Base-by-base conservation (phyloP, 2,113 vertebrate genomes). In the Dascyllus trimaculatus region DNA sequence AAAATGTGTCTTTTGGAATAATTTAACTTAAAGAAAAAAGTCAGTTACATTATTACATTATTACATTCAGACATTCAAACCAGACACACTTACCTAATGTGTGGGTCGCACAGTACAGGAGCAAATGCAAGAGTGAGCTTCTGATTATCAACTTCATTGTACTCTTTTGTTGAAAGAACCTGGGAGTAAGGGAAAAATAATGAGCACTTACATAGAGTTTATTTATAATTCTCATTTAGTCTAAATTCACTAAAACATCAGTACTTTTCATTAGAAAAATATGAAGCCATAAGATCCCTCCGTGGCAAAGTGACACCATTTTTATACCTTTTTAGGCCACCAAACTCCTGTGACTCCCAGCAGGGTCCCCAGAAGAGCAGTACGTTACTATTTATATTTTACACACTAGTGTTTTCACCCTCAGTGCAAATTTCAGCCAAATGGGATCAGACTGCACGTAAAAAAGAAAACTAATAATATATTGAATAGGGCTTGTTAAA, bases 81-180 rank as follows among this genome's bases (percentile, higher is more conserved):
- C 15, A 45, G 40, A 45, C 14, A 14, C 4, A 0, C 66, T 85
- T 84, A 92, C 92, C 88, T 52, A 45, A 70, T 52, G 79, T 54
- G 65, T 75, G 85, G 22, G 57, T 52, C 35, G 54, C 38, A 63
- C 45, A 88, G 78, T 2, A 57, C 22, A 92, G 26, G 32, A 89
- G 74, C 11, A 88, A 69, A 70, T 74, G 58, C 11, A 87, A 43
- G 51, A 90, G 35, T 22, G 24, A 2, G 5, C 26, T 2, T 70
- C 18, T 53, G 57, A 56, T 62, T 17, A 73, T 59, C 22, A 64
- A 8, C 69, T 56, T 80, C 90, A 91, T 92, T 81, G 85, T 81
- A 18, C 4, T 29, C 29, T 29, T 29, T 4, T 29, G 4, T 35
- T 22, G 14, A 8, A 60, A 54, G 17, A 59, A 75, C 35, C 84